A percentile compares a stretch with the other conserved stretches of the same genome.
phyloP scores from a whole-genome alignment of 2,113 vertebrate species.

The Archilochus colubris region DNA sequence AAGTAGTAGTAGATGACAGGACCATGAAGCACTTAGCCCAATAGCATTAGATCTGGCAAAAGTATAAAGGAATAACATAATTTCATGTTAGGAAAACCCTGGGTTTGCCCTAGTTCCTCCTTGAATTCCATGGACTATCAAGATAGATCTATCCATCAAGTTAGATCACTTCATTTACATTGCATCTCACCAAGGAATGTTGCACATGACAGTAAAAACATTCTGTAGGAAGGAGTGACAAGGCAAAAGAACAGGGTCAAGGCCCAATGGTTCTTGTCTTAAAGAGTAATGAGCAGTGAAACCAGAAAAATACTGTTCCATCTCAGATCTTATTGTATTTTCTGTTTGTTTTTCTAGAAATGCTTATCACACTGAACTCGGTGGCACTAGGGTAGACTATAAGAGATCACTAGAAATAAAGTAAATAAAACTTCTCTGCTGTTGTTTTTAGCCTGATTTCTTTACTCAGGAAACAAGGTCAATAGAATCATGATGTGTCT shows the following conservation, averaged over 20 bases:
- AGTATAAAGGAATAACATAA: background rate
- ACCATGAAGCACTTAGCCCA: background rate
- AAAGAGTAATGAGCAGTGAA: background rate
- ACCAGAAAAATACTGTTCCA: background rate
- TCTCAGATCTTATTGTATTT: background rate
- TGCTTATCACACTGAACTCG: background rate
- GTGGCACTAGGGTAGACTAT: background rate
- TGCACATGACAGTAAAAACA: background rate
- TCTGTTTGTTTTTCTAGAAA: background rate
- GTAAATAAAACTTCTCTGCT: background rate
- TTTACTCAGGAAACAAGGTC: background rate
- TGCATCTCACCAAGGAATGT: background rate
- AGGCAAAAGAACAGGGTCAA: rapidly evolving
- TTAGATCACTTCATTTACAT: background rate
- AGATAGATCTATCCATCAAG: background rate
- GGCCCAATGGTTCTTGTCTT: background rate
- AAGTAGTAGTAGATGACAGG: background rate
- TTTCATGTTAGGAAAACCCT: background rate
- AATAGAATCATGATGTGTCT: background rate
- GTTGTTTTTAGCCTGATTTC: background rate
- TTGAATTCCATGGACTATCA: background rate
- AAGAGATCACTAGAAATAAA: background rate
- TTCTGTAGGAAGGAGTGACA: background rate
- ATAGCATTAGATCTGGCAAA: background rate
- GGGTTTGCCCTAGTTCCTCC: background rate